phyloP scores from a whole-genome alignment of 2,888 invertebrate species.

The Megaustenia siamemsis region DNA sequence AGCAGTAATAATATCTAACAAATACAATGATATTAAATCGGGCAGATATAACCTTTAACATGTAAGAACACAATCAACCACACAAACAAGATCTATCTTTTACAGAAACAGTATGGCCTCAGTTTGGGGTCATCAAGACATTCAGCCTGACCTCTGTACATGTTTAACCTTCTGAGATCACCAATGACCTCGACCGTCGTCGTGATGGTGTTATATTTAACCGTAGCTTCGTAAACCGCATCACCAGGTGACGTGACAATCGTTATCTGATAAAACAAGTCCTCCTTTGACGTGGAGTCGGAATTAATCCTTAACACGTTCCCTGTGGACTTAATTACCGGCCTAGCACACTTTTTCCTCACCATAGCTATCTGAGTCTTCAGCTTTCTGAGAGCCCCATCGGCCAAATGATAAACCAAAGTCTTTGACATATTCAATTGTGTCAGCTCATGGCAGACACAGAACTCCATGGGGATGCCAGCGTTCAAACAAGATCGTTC shows the following conservation, averaged over 20 bases:
- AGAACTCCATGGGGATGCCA: constrained; percentile 96
- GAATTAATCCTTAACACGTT: not conserved
- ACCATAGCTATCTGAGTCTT: not conserved
- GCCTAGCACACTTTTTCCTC: not conserved
- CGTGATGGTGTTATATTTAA: not conserved
- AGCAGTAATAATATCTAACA: too few relatives aligned
- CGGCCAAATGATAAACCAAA: not conserved
- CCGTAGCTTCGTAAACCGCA: not conserved
- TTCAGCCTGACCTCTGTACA: constrained; percentile 31
- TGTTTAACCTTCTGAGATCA: not conserved
- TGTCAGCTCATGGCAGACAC: constrained; percentile 85
- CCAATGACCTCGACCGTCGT: not conserved
- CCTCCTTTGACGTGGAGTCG: not conserved
- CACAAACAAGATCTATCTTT: too few relatives aligned
- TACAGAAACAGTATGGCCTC: constrained; percentile 62
- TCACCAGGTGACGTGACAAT: not conserved
- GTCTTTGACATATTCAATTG: not conserved
- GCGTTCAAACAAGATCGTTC: constrained; percentile 91
- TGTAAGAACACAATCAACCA: too few relatives aligned
- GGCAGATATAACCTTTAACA: too few relatives aligned
- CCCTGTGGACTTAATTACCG: not conserved
- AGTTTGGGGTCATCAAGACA: constrained; percentile 57
- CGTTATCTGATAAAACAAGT: not conserved
- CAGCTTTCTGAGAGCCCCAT: not conserved
- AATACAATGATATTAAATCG: too few relatives aligned